Conservation (phyloP, 2,888 invertebrate genomes). For the Gandaritis pyraliata region DNA sequence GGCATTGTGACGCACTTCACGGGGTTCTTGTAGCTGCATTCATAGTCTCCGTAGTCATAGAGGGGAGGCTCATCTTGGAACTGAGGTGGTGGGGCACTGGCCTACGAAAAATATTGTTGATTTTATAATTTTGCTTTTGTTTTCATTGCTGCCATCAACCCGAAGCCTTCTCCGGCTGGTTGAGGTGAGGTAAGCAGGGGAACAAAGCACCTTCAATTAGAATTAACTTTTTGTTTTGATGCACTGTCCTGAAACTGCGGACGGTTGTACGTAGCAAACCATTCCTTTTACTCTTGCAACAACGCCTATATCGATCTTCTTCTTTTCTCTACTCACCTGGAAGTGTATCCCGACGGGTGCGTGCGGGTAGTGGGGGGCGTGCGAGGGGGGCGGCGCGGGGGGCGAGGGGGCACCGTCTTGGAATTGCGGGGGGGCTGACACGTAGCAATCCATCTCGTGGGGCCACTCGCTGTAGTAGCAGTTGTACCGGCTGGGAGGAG, state of each 20-base stretch:
- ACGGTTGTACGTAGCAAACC: too few relatives aligned
- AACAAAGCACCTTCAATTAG: too few relatives aligned
- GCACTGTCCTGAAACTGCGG: too few relatives aligned
- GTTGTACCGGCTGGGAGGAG: conserved; percentile 60
- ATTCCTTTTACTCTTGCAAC: too few relatives aligned
- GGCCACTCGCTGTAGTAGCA: conserved; percentile 60
- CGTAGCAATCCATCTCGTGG: conserved; percentile 66
- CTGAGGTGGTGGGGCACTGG: conserved; percentile 80
- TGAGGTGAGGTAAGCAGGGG: too few relatives aligned
- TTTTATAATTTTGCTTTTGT: too few relatives aligned
- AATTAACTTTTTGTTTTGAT: too few relatives aligned
- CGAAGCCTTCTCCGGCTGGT: too few relatives aligned
- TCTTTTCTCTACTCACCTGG: conserved; percentile 67
- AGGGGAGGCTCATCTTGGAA: conserved; percentile 77
- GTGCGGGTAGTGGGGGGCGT: conserved; percentile 48
- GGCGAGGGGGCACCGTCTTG: conserved; percentile 78
- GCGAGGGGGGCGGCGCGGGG: conserved; percentile 45
- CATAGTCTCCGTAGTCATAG: conserved; percentile 75
- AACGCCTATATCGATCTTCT: too few relatives aligned
- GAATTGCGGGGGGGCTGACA: conserved; percentile 81
- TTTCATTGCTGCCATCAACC: too few relatives aligned
- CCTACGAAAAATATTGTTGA: conserved; percentile 51
- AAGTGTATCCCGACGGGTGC: conserved; percentile 77
- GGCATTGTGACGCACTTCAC: conserved; percentile 65
- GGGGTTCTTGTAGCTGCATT: conserved; percentile 68